Evolutionary conservation across 1,140 invertebrate species (phyloP).

Genomic region (Solen grandis): DNA sequence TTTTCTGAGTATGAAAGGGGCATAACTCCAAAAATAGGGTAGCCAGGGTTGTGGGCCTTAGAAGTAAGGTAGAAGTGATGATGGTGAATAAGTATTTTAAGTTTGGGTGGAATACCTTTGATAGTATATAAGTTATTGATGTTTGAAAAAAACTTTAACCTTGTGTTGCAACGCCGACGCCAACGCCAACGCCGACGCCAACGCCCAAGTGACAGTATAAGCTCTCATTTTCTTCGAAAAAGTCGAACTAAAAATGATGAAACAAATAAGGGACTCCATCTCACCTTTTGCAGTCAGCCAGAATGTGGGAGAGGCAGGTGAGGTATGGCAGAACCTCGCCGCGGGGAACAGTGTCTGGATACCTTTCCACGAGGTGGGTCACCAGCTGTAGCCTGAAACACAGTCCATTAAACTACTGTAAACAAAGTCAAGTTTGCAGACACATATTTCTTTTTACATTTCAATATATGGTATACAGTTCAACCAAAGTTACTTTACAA

Average conservation of each 20-base stretch:
- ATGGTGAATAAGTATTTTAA: neutral
- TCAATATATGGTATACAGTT: too few relatives aligned
- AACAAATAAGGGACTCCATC: neutral
- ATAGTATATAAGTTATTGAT: neutral
- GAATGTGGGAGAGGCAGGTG: slow-evolving; percentile 56
- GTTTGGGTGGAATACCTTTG: neutral
- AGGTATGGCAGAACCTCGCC: slow-evolving; percentile 63
- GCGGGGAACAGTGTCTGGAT: slow-evolving; percentile 61
- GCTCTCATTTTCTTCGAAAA: neutral
- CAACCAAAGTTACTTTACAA: too few relatives aligned
- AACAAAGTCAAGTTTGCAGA: too few relatives aligned
- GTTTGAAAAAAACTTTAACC: neutral
- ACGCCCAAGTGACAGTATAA: too few relatives aligned
- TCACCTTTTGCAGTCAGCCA: slow-evolving; percentile 71
- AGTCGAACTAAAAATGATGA: neutral
- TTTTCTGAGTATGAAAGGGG: too few relatives aligned
- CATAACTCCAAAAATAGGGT: too few relatives aligned
- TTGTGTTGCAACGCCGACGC: too few relatives aligned
- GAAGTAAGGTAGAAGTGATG: too few relatives aligned
- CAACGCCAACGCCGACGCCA: too few relatives aligned
- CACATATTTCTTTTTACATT: too few relatives aligned
- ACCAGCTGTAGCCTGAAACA: slow-evolving; percentile 73
- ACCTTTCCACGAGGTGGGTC: slow-evolving; percentile 65
- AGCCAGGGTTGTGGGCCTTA: too few relatives aligned
- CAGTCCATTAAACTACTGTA: too few relatives aligned